Conservation (phyloP, 2,113 vertebrate species). For the Ptychochromis oligacanthus region DNA sequence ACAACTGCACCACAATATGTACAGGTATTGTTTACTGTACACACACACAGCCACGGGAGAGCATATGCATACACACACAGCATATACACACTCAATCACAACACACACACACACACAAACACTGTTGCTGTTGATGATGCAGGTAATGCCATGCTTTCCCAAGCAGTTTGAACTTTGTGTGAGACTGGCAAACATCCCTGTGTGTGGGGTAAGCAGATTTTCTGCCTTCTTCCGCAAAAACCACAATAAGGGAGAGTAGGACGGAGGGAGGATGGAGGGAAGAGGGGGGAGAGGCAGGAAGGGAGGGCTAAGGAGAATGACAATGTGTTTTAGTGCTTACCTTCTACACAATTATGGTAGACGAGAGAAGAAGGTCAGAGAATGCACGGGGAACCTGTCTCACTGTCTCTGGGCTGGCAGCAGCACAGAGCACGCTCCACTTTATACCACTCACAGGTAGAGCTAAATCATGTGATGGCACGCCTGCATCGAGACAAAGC, state of each 20-base stretch:
- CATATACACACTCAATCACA: not conserved
- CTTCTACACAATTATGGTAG: conserved; percentile 37
- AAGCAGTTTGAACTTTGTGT: conserved; percentile 72
- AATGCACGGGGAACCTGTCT: conserved; percentile 1
- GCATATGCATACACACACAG: not conserved
- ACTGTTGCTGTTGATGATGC: conserved; percentile 56
- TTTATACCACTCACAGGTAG: not conserved
- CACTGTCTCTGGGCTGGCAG: not conserved
- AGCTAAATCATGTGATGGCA: not conserved
- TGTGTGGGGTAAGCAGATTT: conserved; percentile 77
- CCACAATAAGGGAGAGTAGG: conserved; percentile 61
- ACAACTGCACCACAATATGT: conserved; percentile 27
- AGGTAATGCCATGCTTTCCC: conserved; percentile 66
- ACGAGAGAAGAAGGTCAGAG: conserved; percentile 34
- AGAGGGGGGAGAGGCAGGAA: not conserved
- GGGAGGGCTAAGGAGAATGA: conserved; percentile 40
- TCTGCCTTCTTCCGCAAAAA: conserved; percentile 75
- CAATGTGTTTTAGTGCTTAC: conserved; percentile 52
- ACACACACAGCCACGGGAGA: not conserved
- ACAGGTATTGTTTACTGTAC: conserved; percentile 47
- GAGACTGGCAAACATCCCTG: conserved; percentile 65
- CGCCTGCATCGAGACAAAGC: not conserved
- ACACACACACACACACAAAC: not conserved
- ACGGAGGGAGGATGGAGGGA: not conserved
- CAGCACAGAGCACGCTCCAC: not conserved